phyloP scores from a whole-genome alignment of 1,140 invertebrate species.

The Drosophila lini region DNA sequence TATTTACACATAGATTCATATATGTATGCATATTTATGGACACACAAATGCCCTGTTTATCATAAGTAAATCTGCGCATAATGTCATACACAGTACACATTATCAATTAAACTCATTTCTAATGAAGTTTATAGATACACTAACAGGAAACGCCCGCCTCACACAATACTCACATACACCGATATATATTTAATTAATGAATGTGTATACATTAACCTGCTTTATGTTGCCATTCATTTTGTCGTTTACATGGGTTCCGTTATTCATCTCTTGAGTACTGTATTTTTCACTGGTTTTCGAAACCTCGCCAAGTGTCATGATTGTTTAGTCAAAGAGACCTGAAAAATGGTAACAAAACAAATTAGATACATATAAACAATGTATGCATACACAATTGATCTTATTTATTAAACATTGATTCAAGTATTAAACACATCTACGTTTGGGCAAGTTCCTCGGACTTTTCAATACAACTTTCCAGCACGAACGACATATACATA shows the following conservation, averaged over 20 bases:
- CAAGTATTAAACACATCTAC: background rate
- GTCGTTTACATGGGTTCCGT: constrained; percentile 21
- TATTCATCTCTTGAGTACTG: constrained; percentile 16
- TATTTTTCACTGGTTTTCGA: constrained; percentile 19
- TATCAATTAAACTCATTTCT: constrained; percentile 3
- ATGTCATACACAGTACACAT: background rate
- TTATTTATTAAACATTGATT: background rate
- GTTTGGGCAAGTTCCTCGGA: background rate
- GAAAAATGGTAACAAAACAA: constrained; percentile 12
- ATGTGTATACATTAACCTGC: constrained; percentile 25
- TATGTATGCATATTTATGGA: too few species aligned
- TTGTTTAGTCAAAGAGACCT: constrained; percentile 23
- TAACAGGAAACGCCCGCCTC: constrained; percentile 8
- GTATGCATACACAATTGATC: background rate
- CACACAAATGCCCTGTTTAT: background rate
- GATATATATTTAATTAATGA: constrained; percentile 1
- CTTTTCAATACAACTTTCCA: background rate
- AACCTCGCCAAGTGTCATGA: constrained; percentile 62
- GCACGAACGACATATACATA: background rate
- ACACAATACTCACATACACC: background rate
- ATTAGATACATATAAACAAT: background rate
- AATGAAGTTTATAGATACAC: constrained; percentile 1
- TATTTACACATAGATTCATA: too few species aligned
- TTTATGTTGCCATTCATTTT: constrained; percentile 43
- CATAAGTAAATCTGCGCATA: background rate